Evolutionary conservation across 2,797 vertebrate genomes (phyloP).

Genomic region (Syncerus caffer): DNA sequence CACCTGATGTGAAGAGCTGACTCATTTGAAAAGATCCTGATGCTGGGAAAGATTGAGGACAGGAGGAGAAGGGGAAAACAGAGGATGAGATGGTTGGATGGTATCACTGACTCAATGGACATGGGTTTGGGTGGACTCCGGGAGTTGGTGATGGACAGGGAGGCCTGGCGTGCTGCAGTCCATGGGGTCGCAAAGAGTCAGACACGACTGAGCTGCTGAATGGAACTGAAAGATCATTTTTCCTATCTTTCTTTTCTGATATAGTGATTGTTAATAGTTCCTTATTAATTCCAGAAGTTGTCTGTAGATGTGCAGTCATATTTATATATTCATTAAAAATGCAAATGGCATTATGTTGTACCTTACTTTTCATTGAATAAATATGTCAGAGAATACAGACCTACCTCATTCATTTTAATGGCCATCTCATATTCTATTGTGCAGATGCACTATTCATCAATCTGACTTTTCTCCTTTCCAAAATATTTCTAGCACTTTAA

Average conservation of each 20-base stretch:
- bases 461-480: background rate
- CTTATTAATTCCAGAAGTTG: background rate
- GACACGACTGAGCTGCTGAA: background rate
- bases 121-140: background rate
- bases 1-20: background rate
- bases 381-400: background rate
- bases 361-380: constrained; percentile 11
- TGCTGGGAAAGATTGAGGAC: background rate
- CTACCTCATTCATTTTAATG: background rate
- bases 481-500: background rate
- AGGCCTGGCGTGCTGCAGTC: background rate
- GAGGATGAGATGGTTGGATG: background rate
- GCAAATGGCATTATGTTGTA: background rate
- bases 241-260: background rate
- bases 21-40: background rate
- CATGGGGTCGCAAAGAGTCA: background rate
- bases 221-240: background rate
- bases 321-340: background rate
- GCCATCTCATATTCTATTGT: background rate
- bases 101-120: background rate
- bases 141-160: background rate
- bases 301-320: background rate
- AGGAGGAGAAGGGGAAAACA: background rate
- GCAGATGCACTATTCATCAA: background rate
- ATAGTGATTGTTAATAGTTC: background rate